A percentile compares a stretch with the other conserved stretches of the same genome.
Conservation (phyloP, 2,113 vertebrate species). For the Tetrax tetrax region DNA sequence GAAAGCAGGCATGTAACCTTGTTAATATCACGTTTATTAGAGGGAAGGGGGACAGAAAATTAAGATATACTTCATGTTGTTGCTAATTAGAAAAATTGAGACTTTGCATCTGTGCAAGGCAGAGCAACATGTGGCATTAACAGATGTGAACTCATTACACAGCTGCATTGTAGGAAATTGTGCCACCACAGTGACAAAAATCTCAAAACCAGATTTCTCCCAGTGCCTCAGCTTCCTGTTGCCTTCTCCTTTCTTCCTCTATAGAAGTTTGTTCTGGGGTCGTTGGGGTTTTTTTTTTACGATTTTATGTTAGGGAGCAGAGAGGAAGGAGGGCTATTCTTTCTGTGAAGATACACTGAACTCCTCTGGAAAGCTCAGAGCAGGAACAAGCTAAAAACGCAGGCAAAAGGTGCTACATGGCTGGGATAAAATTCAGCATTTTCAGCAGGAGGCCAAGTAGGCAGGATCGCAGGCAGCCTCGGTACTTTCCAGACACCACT, state of each 20-base stretch:
- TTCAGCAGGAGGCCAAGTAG: background rate
- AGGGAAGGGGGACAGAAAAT: constrained; percentile 82
- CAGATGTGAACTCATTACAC: constrained; percentile 85
- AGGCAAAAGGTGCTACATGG: background rate
- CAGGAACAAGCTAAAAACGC: background rate
- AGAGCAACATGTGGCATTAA: constrained; percentile 82
- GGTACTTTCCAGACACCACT: background rate
- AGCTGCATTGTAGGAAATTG: constrained; percentile 76
- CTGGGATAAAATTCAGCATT: background rate
- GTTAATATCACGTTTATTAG: constrained; percentile 85
- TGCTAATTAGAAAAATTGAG: constrained; percentile 87
- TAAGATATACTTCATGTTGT: constrained; percentile 84
- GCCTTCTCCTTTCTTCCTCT: background rate
- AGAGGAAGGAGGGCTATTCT: background rate
- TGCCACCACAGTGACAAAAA: constrained; percentile 55
- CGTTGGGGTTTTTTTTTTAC: background rate
- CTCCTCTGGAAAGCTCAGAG: background rate
- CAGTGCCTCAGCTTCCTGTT: background rate
- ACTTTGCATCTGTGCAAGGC: constrained; percentile 81
- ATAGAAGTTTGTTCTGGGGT: background rate
- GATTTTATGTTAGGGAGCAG: background rate
- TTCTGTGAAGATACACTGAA: background rate
- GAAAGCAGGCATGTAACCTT: constrained; percentile 79
- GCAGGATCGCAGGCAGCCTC: background rate
- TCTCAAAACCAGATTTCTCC: constrained; percentile 67